Percentiles rank a stretch among this genome's conserved stretches.
These are phyloP conservation scores for Lithophane leautieri DNA, from an alignment of 2,888 invertebrate genomes.

Conservation along the genomic window DNA sequence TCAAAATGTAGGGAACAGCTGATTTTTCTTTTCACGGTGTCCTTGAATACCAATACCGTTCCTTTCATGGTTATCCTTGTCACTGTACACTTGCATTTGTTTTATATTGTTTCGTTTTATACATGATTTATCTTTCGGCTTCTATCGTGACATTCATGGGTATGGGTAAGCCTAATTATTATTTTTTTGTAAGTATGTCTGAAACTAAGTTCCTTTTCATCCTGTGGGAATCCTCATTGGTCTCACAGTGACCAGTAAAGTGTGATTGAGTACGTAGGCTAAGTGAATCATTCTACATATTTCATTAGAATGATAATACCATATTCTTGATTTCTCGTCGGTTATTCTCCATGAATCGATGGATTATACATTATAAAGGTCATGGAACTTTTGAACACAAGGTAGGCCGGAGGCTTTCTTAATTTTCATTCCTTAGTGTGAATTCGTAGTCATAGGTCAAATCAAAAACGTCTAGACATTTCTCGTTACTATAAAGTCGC, in stretches of 20 bases:
- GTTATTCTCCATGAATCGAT: neutral
- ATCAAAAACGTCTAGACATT: conserved; percentile 56
- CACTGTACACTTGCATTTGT: too few species aligned
- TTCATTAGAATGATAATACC: neutral
- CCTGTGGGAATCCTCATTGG: neutral
- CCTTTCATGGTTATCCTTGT: too few species aligned
- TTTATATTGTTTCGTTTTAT: too few species aligned
- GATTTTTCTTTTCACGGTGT: too few species aligned
- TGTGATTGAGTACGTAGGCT: neutral
- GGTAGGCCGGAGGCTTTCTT: neutral
- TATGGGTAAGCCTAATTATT: neutral
- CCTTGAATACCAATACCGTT: too few species aligned
- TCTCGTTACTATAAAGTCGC: conserved; percentile 38
- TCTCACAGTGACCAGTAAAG: neutral
- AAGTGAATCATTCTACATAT: neutral
- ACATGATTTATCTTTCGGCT: neutral
- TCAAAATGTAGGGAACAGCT: too few species aligned
- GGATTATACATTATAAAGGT: neutral
- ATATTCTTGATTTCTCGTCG: neutral
- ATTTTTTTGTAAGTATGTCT: neutral
- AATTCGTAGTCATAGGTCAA: conserved; percentile 16
- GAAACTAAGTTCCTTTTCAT: neutral
- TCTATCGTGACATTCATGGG: neutral
- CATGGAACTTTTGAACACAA: neutral
- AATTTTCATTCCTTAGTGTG: conserved; percentile 16